These are phyloP conservation scores for Hirtodrosophila duncani DNA, from an alignment of 2,888 invertebrate genomes.

Conservation along the genomic window DNA sequence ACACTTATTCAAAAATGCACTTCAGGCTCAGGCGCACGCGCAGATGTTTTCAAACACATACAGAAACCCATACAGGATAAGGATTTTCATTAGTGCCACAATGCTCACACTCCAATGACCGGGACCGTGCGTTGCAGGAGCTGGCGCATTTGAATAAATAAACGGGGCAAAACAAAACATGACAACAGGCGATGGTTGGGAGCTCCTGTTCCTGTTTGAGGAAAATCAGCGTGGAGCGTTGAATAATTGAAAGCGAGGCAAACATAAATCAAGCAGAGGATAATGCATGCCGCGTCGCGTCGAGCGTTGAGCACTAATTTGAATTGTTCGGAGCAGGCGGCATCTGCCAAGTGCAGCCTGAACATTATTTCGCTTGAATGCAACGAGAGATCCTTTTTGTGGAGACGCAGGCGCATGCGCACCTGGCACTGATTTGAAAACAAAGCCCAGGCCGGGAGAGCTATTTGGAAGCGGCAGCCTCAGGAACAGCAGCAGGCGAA, in stretches of 20 bases:
- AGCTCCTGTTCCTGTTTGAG: slow-evolving; percentile 27
- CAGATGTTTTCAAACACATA: slow-evolving; percentile 60
- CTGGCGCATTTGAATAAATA: slow-evolving; percentile 61
- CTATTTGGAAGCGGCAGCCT: slow-evolving; percentile 10
- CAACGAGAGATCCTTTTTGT: slow-evolving; percentile 44
- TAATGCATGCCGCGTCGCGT: slow-evolving; percentile 51
- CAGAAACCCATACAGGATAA: slow-evolving; percentile 29
- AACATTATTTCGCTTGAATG: slow-evolving; percentile 51
- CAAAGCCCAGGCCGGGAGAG: slow-evolving; percentile 9
- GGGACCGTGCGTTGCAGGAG: slow-evolving; percentile 43
- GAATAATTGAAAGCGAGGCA: slow-evolving; percentile 35
- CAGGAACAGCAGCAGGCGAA: too few relatives aligned
- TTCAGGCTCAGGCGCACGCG: slow-evolving; percentile 34
- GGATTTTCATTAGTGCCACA: slow-evolving; percentile 60
- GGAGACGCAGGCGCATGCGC: slow-evolving; percentile 21
- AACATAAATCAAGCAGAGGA: slow-evolving; percentile 65
- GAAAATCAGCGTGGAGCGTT: slow-evolving; percentile 12
- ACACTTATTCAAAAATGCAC: slow-evolving; percentile 24
- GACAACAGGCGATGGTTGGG: slow-evolving; percentile 29
- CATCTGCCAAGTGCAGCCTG: slow-evolving; percentile 40
- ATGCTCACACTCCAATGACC: background rate
- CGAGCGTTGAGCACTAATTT: slow-evolving; percentile 60
- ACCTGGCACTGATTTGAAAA: slow-evolving; percentile 57
- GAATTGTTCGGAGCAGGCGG: slow-evolving; percentile 47
- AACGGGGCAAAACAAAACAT: slow-evolving; percentile 41